Conservation (phyloP, 2,113 vertebrate genomes). For the Indicator indicator region DNA sequence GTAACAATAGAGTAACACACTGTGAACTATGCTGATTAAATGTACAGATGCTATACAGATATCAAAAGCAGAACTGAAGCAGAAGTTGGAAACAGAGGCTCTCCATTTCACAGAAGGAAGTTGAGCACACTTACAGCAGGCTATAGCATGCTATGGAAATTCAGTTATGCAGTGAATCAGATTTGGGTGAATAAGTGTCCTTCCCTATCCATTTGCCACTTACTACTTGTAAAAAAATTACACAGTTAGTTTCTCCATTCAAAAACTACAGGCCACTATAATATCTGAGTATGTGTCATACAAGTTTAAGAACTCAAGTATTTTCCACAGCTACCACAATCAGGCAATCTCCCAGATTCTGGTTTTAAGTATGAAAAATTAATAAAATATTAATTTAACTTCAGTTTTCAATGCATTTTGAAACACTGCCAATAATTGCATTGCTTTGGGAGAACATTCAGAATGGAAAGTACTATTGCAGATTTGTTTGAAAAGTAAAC, state of each 20-base stretch:
- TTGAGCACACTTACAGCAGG: not conserved
- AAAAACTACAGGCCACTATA: not conserved
- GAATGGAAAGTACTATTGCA: conserved; percentile 39
- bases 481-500: conserved; percentile 31
- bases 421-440: conserved; percentile 20
- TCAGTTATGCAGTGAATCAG: not conserved
- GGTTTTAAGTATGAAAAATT: conserved; percentile 13
- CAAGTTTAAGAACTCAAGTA: conserved; percentile 1
- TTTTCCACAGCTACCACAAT: not conserved
- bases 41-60: not conserved
- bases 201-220: not conserved
- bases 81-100: not conserved
- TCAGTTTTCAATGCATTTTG: not conserved
- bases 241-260: conserved; percentile 8
- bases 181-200: not conserved
- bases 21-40: not conserved
- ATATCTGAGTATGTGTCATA: not conserved
- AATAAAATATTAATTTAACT: conserved; percentile 37
- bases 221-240: not conserved
- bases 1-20: not conserved
- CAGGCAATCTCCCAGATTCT: conserved; percentile 11
- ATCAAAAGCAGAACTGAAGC: not conserved
- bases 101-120: not conserved
- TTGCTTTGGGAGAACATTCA: not conserved
- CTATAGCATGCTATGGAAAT: not conserved